phyloP scores from a whole-genome alignment of 2,888 invertebrate species.

The Pandemis cinnamomeana region DNA sequence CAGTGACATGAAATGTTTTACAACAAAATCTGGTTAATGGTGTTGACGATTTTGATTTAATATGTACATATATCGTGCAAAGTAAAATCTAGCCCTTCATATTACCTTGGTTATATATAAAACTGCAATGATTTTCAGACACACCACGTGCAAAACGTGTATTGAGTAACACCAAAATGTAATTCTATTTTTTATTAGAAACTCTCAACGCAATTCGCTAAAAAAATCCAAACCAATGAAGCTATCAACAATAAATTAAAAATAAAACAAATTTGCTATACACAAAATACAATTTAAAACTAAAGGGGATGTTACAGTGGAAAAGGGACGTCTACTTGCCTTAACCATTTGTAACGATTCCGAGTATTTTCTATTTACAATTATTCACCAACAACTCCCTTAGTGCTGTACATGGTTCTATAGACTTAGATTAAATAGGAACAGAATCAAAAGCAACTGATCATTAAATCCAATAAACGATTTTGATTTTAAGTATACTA shows the following conservation, averaged over 20 bases:
- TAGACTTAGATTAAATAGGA: slow-evolving; percentile 75
- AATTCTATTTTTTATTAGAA: slow-evolving; percentile 22
- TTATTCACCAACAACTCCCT: slow-evolving; percentile 51
- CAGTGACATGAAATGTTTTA: background rate
- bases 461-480: slow-evolving; percentile 41
- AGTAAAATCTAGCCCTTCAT: background rate
- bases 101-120: background rate
- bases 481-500: slow-evolving; percentile 6
- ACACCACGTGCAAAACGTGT: slow-evolving; percentile 24
- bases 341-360: slow-evolving; percentile 30
- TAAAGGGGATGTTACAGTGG: slow-evolving; percentile 25
- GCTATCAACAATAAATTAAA: slow-evolving; percentile 37
- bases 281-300: slow-evolving; percentile 25
- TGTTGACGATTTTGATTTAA: background rate
- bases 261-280: slow-evolving; percentile 34
- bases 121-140: slow-evolving; percentile 22
- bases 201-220: slow-evolving; percentile 8
- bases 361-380: slow-evolving; percentile 55
- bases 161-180: slow-evolving; percentile 31
- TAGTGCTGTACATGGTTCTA: slow-evolving; percentile 58
- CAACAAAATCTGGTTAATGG: background rate
- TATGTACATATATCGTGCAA: slow-evolving; percentile 5
- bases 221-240: slow-evolving; percentile 24
- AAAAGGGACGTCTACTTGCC: slow-evolving; percentile 12
- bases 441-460: slow-evolving; percentile 48